Percentiles rank a stretch among this genome's conserved stretches.
These are phyloP conservation scores for Drosophila suboccidentalis DNA, from an alignment of 2,888 invertebrate genomes.

Conservation along the genomic window DNA sequence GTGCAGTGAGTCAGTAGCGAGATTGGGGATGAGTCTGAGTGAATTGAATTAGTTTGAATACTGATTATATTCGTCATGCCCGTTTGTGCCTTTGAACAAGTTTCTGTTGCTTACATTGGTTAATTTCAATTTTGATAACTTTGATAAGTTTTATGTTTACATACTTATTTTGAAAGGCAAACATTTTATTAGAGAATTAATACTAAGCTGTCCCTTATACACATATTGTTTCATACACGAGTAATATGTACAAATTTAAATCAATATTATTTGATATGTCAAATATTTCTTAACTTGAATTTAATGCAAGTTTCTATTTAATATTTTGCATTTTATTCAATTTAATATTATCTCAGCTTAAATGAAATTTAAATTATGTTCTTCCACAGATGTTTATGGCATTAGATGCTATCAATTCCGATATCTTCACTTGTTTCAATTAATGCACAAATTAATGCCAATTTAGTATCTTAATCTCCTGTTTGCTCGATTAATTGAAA, in stretches of 20 bases:
- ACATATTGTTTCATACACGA: too few species aligned
- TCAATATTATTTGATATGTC: neutral
- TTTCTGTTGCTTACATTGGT: slow-evolving; percentile 12
- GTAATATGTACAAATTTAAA: too few species aligned
- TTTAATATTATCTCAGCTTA: too few species aligned
- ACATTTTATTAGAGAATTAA: neutral
- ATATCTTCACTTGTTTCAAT: neutral
- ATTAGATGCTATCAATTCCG: neutral
- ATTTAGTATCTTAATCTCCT: neutral
- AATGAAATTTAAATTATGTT: neutral
- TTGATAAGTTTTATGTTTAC: slow-evolving; percentile 18
- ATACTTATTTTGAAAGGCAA: too few species aligned
- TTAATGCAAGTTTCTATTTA: neutral
- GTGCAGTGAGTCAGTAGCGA: neutral
- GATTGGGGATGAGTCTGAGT: slow-evolving; percentile 7
- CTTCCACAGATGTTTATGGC: neutral
- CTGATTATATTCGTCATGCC: slow-evolving; percentile 30
- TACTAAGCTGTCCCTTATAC: neutral
- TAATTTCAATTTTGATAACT: slow-evolving; percentile 50
- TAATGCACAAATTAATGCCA: neutral
- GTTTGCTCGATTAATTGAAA: neutral
- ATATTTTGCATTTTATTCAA: neutral
- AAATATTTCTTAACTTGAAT: neutral
- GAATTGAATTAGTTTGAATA: slow-evolving; percentile 50
- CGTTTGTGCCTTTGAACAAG: slow-evolving; percentile 20